phyloP scores from a whole-genome alignment of 2,797 vertebrate genomes.

The Malacoraja senta region DNA sequence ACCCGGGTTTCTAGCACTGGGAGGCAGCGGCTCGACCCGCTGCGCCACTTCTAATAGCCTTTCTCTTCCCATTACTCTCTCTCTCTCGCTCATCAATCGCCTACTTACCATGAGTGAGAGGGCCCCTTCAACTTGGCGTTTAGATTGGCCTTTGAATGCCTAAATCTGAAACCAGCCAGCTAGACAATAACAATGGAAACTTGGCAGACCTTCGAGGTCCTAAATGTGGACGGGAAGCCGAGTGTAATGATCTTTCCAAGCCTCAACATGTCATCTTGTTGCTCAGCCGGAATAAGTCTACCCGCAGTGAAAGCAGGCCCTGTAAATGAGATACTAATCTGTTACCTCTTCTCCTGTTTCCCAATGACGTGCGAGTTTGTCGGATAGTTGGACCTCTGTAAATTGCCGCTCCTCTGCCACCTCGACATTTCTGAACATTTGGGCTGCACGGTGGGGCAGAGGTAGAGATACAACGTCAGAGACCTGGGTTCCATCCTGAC shows the following conservation, averaged over 20 bases:
- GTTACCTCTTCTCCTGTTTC: background rate
- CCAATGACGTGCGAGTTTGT: background rate
- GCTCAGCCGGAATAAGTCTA: background rate
- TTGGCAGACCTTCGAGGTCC: background rate
- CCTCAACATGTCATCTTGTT: background rate
- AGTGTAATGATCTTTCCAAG: background rate
- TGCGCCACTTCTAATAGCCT: background rate
- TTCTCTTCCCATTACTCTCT: no score
- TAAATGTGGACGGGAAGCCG: background rate
- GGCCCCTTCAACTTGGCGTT: background rate
- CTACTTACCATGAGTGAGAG: background rate
- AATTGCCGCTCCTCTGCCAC: no score
- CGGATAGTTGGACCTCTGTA: no score
- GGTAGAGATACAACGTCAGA: no score
- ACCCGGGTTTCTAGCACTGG: no score
- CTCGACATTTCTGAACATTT: no score
- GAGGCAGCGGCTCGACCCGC: no score
- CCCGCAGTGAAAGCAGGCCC: background rate
- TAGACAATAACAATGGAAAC: background rate
- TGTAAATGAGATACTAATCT: background rate
- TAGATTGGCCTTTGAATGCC: background rate
- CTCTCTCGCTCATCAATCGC: no score
- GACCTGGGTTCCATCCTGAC: no score
- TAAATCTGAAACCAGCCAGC: background rate
- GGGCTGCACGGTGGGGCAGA: no score